Base-by-base conservation (phyloP, 1,140 invertebrate genomes). In the Zaprionus ghesquierei region DNA sequence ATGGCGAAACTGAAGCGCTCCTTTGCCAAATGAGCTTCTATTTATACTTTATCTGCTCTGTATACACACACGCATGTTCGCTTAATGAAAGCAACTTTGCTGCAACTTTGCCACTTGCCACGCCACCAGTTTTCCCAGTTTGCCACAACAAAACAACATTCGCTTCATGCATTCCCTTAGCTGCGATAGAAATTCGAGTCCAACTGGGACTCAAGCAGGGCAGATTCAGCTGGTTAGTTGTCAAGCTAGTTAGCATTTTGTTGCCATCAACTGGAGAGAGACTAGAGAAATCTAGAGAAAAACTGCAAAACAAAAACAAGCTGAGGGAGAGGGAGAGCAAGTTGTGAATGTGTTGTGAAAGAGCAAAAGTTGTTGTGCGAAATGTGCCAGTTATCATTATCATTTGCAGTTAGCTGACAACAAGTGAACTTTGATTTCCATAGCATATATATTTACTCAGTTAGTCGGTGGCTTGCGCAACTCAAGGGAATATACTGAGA, bases 211-310 rank as follows among this genome's bases (percentile, higher is more conserved):
- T 8, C 5, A 2, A 6, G 5, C 6, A n/a, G 3, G n/a, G 41
- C 41, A 46, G 41, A 46, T 46, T 46, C 10, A 20, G 15, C 6
- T 51, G 22, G 15, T 25, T 54, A 13, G 69, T 50, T 46, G 56
- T 20, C 18, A 25, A 50, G 70, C 70, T 73, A 73, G 56, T 73
- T 73, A 69, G 56, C 64, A 73, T 69, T 73, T 73, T 69, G 59
- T 60, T 61, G 64, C 23, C 64, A 64, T 56, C 44, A 46, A 61
- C 23, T 35, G 31, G 8, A 44, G 13, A 41, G 0, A n/a, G 5
- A 27, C 3, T 8, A 46, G 41, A 46, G 27, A 29, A 25, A 25
- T 25, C 25, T 25, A 5, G n/a, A 5, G 25, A 25, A 25, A 31
- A 10, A 22, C 6, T 20, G 15, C 51, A 44, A 44, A 54, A 12